Base-by-base conservation (phyloP, 2,797 vertebrate species). In the Squalus acanthias region DNA sequence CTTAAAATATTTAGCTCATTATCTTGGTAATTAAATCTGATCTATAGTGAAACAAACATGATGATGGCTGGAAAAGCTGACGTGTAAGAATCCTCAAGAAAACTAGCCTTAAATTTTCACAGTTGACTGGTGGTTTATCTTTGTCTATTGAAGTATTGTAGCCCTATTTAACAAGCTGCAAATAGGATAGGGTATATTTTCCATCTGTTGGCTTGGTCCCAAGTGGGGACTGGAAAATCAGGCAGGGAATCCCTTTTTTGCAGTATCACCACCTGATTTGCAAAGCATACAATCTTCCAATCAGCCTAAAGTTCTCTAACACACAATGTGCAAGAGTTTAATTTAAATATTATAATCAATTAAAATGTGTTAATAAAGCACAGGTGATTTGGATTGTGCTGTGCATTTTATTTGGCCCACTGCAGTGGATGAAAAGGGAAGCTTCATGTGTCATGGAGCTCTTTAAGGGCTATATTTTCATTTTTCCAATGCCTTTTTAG, bases 361-460 rank as follows among this genome's bases (percentile, higher is more conserved):
- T 92, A 92, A 85, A 85, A 20, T 39, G 33, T 93, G n/a, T 93
- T 67, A 93, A 93, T 93, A n/a, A 67, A 93, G 33, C 57, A 67
- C 63, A 67, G 63, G 63, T 93, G 39, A 20, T 17, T 93, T 93
- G 60, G 17, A 93, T 93, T 6, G 9, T 92, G 60, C 60, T 63
- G 7, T 92, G 60, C 15, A 92, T 67, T 82, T 67, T 39, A 33
- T 63, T 29, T 92, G 88, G 12, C 53, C 88, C 65, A 92, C 15
- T 92, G 8, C 13, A 0, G 33, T 89, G 17, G 13, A 17, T 46
- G 15, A 82, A 82, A 82, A 82, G 76, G n/a, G 17, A 39, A 82
- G n/a, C 76, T 39, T 5, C n/a, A n/a, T n/a, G 7, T 82, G 76
- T 82, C 15, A 46, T 82, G 39, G 39, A 46, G 79, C 20, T 82